These are phyloP conservation scores for Trachemys scripta DNA, from an alignment of 2,113 vertebrate species.

Conservation along the genomic window DNA sequence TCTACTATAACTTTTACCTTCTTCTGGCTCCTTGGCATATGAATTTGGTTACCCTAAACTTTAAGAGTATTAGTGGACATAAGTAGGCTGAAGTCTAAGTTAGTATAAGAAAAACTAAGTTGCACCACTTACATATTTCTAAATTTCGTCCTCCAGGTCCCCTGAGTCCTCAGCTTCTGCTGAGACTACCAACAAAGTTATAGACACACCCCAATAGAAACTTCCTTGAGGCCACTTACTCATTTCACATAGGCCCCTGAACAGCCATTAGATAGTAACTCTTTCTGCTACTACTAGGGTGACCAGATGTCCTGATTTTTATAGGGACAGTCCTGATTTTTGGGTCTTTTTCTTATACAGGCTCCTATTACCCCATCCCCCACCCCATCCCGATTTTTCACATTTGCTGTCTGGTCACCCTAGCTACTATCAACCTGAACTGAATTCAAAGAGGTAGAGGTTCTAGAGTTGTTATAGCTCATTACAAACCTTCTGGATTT, in stretches of 20 bases:
- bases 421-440: neutral
- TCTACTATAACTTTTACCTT: neutral
- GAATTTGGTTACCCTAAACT: neutral
- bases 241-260: neutral
- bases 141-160: neutral
- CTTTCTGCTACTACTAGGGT: neutral
- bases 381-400: no score
- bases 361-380: no score
- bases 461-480: neutral
- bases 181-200: neutral
- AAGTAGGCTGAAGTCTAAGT: neutral
- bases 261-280: neutral
- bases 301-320: no score
- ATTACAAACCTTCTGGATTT: neutral
- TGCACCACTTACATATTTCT: neutral
- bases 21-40: neutral
- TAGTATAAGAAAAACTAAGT: fast-evolving
- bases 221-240: neutral
- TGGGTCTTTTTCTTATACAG: no score
- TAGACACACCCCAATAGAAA: neutral
- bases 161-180: neutral
- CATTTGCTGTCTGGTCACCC: no score
- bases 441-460: neutral
- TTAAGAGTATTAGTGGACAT: fast-evolving
- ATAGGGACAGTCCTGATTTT: no score